These are phyloP conservation scores for Boloria selene DNA, from an alignment of 2,888 invertebrate genomes.

Conservation along the genomic window DNA sequence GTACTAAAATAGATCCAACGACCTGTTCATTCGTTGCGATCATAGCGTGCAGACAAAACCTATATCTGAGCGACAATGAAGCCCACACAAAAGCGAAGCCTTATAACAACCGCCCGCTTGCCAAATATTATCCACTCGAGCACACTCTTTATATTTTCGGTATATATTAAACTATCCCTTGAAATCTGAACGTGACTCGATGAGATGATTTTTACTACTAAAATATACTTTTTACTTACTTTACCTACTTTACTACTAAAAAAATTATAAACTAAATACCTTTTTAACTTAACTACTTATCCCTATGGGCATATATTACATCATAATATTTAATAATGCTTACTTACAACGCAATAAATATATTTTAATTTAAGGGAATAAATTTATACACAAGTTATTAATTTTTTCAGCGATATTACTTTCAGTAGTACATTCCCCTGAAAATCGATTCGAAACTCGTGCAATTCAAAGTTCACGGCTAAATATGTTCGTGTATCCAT, in stretches of 20 bases:
- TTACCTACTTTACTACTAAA: too few relatives aligned
- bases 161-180: conserved; percentile 40
- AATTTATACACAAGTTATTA: too few relatives aligned
- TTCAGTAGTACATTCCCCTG: conserved; percentile 10
- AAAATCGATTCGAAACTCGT: conserved; percentile 19
- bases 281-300: too few relatives aligned
- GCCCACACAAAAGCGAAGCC: conserved; percentile 64
- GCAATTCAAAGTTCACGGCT: conserved; percentile 19
- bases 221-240: too few relatives aligned
- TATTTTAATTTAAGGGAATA: too few relatives aligned
- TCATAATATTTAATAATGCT: too few relatives aligned
- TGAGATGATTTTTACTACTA: neutral
- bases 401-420: too few relatives aligned
- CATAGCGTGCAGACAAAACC: conserved; percentile 51
- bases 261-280: too few relatives aligned
- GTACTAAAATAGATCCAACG: conserved; percentile 17
- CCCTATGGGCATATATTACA: too few relatives aligned
- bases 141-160: conserved; percentile 48
- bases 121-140: conserved; percentile 42
- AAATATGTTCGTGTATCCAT: conserved; percentile 9
- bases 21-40: conserved; percentile 26
- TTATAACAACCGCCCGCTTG: conserved; percentile 53
- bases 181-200: neutral
- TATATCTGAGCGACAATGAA: conserved; percentile 61
- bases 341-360: too few relatives aligned